Percentiles rank a stretch among this genome's conserved stretches.
Evolutionary conservation across 1,140 invertebrate genomes (phyloP).

Genomic region (Anoplophora glabripennis): DNA sequence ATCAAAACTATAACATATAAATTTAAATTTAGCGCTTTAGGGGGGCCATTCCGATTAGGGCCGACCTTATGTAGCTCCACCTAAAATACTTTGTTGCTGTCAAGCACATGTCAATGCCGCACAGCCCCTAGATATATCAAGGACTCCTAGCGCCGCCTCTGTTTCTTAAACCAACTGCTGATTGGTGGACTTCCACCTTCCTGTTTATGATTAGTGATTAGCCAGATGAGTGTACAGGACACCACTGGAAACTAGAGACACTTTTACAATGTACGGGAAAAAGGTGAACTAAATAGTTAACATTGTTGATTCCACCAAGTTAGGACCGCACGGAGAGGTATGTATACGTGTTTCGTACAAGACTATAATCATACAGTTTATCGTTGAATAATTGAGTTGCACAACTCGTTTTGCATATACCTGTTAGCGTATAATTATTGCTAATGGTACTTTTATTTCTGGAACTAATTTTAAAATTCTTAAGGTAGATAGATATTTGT

Average conservation of each 20-base stretch:
- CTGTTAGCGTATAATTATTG: too few relatives aligned
- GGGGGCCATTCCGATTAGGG: constrained; percentile 48
- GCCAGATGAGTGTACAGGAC: constrained; percentile 32
- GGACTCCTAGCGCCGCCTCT: constrained; percentile 43
- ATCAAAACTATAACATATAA: background rate
- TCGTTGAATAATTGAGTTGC: too few relatives aligned
- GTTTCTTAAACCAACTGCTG: constrained; percentile 22
- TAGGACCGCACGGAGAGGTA: constrained; percentile 12
- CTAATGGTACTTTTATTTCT: too few relatives aligned
- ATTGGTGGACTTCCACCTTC: constrained; percentile 42
- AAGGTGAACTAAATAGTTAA: constrained; percentile 30
- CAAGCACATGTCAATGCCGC: constrained; percentile 43
- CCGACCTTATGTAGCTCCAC: constrained; percentile 45
- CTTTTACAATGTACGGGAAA: constrained; percentile 28
- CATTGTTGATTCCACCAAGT: constrained; percentile 22
- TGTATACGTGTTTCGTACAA: background rate
- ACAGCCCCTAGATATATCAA: constrained; percentile 48
- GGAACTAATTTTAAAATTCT: too few relatives aligned
- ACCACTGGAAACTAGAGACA: constrained; percentile 43
- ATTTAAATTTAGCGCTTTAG: constrained; percentile 45
- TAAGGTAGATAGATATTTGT: too few relatives aligned
- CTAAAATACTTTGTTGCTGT: constrained; percentile 49
- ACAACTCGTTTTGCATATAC: too few relatives aligned
- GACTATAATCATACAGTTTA: background rate
- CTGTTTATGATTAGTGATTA: constrained; percentile 44